Conservation (phyloP, 2,113 vertebrate species). For the Aythya baeri region DNA sequence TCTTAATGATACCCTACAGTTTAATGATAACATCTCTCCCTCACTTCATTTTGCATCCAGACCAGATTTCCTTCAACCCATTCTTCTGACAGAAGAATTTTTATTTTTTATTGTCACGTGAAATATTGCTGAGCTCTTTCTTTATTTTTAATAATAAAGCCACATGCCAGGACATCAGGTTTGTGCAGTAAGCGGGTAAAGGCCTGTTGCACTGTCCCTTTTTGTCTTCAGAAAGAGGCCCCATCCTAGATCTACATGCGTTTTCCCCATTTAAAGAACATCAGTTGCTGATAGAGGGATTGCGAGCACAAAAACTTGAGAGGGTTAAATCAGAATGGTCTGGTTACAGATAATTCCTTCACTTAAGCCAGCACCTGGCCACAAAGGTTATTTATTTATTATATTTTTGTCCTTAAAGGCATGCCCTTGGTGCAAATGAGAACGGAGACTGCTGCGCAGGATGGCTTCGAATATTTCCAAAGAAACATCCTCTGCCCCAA, state of each 20-base stretch:
- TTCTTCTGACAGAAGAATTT: accelerated
- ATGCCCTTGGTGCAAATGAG: not conserved
- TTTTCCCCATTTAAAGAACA: not conserved
- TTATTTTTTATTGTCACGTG: not conserved
- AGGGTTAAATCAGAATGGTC: not conserved
- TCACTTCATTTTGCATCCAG: not conserved
- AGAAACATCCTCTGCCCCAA: not conserved
- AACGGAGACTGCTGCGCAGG: not conserved
- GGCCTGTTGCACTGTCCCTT: not conserved
- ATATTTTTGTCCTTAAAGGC: not conserved
- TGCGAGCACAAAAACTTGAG: not conserved
- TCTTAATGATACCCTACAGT: not conserved
- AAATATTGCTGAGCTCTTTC: not conserved
- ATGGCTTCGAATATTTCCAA: not conserved
- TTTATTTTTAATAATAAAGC: not conserved
- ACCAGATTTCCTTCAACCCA: not conserved
- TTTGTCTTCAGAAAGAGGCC: not conserved
- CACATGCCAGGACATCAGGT: not conserved
- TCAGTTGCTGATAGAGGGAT: accelerated
- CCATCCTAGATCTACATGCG: not conserved
- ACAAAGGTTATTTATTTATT: not conserved
- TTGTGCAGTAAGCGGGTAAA: not conserved
- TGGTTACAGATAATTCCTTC: not conserved
- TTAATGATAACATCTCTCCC: not conserved
- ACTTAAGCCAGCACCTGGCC: not conserved